These are phyloP conservation scores for Heliconius himera DNA, from an alignment of 1,140 invertebrate genomes.

Conservation along the genomic window DNA sequence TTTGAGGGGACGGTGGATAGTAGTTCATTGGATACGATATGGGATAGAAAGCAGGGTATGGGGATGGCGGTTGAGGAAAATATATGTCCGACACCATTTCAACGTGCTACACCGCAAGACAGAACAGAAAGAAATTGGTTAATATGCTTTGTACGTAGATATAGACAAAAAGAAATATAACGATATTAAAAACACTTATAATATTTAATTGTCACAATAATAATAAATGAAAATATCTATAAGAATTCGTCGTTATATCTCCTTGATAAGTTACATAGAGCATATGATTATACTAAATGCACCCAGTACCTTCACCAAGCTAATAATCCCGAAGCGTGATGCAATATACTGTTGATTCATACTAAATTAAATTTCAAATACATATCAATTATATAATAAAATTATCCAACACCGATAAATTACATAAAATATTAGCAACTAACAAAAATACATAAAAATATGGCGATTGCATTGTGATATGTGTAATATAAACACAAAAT, in stretches of 20 bases:
- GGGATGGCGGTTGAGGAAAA: conserved; percentile 77
- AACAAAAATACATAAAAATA: not conserved
- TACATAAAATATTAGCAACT: conserved; percentile 1
- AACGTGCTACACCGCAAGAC: conserved; percentile 84
- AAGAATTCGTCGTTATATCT: not conserved
- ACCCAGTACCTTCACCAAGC: conserved; percentile 59
- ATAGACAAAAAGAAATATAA: conserved; percentile 33
- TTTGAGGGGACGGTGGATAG: conserved; percentile 61
- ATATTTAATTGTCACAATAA: too few species aligned
- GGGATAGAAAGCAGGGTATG: conserved; percentile 69
- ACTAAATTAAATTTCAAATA: conserved; percentile 17
- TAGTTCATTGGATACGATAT: conserved; percentile 74
- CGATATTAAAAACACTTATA: not conserved
- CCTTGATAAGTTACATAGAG: conserved; percentile 32
- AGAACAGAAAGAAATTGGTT: conserved; percentile 78
- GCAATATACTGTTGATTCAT: conserved; percentile 13
- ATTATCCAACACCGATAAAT: conserved; percentile 2
- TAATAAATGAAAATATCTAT: not conserved
- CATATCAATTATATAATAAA: conserved; percentile 8
- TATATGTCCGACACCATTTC: conserved; percentile 89
- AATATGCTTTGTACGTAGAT: conserved; percentile 51
- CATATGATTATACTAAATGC: conserved; percentile 63
- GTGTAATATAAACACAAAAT: not conserved
- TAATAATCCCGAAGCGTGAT: conserved; percentile 53
- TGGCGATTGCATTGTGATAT: not conserved